Percentiles rank a stretch among this genome's conserved stretches.
phyloP scores from a whole-genome alignment of 1,140 invertebrate genomes.

The Apis cerana region DNA sequence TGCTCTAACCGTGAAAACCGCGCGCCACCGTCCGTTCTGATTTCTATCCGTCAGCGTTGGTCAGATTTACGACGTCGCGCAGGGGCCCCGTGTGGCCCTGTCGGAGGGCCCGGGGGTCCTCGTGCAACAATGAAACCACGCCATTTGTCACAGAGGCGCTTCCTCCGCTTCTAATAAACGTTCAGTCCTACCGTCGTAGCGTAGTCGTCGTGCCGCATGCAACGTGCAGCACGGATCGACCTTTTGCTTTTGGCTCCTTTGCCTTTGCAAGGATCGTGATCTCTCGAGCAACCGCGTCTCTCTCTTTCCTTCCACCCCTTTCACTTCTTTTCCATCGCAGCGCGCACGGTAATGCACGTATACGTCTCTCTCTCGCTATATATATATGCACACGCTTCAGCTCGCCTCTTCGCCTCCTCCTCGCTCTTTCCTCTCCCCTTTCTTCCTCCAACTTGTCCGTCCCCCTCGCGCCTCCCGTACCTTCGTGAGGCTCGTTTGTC shows the following conservation, averaged over 20 bases:
- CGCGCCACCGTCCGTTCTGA: constrained; percentile 59
- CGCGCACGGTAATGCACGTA: no score
- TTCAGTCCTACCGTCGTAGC: constrained; percentile 58
- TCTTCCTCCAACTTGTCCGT: not conserved
- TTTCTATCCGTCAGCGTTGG: constrained; percentile 71
- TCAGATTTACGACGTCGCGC: constrained; percentile 70
- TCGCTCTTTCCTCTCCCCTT: no score
- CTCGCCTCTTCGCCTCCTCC: no score
- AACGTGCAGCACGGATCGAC: constrained; percentile 67
- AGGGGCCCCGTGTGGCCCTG: constrained; percentile 53
- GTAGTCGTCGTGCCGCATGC: constrained; percentile 57
- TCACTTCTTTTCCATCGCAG: not conserved
- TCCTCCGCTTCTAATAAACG: constrained; percentile 74
- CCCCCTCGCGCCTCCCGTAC: constrained; percentile 19
- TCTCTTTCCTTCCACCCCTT: constrained; percentile 36
- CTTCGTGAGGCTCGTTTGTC: constrained; percentile 15
- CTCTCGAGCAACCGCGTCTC: constrained; percentile 53
- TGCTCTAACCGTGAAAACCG: constrained; percentile 48
- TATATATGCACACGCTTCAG: no score
- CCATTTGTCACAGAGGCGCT: constrained; percentile 75
- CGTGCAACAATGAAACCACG: constrained; percentile 72
- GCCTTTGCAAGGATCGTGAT: constrained; percentile 63
- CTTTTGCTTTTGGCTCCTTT: constrained; percentile 58
- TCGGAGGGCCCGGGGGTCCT: constrained; percentile 57
- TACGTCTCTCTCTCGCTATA: no score